These are phyloP conservation scores for Poeciliopsis gracilis DNA, from an alignment of 2,797 vertebrate species.

Conservation along the genomic window DNA sequence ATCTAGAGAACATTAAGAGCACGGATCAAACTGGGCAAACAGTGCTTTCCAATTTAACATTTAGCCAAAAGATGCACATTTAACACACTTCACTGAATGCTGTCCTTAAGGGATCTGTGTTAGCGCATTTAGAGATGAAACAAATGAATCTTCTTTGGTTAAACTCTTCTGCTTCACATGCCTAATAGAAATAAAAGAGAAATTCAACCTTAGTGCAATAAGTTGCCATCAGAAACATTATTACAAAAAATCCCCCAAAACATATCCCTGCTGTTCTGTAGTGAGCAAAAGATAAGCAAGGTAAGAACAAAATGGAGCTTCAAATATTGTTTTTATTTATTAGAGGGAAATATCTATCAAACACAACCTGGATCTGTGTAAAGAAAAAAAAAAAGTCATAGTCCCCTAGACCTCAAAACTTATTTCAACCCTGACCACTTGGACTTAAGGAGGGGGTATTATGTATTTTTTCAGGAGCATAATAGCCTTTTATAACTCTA, in stretches of 20 bases:
- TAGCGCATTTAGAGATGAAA: not conserved
- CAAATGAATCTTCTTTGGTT: not conserved
- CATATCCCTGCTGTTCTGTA: not conserved
- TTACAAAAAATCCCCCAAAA: not conserved
- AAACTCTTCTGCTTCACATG: slow-evolving; percentile 6
- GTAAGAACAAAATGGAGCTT: not conserved
- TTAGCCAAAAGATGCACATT: not conserved
- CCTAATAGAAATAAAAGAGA: slow-evolving; percentile 2
- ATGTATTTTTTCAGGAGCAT: no score
- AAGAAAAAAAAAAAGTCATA: not conserved
- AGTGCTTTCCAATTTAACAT: not conserved
- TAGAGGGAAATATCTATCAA: not conserved
- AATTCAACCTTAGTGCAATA: not conserved
- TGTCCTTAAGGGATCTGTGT: not conserved
- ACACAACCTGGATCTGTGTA: not conserved
- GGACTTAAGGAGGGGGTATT: no score
- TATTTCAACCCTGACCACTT: no score
- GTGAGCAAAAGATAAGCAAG: not conserved
- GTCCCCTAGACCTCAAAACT: no score
- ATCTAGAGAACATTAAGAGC: not conserved
- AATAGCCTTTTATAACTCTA: no score
- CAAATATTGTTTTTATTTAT: not conserved
- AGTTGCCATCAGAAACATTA: not conserved
- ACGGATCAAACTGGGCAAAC: not conserved
- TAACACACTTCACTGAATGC: not conserved